Percentiles rank a stretch among this genome's conserved stretches.
These are phyloP conservation scores for Staurois parvus DNA, from an alignment of 2,797 vertebrate genomes.

Conservation along the genomic window DNA sequence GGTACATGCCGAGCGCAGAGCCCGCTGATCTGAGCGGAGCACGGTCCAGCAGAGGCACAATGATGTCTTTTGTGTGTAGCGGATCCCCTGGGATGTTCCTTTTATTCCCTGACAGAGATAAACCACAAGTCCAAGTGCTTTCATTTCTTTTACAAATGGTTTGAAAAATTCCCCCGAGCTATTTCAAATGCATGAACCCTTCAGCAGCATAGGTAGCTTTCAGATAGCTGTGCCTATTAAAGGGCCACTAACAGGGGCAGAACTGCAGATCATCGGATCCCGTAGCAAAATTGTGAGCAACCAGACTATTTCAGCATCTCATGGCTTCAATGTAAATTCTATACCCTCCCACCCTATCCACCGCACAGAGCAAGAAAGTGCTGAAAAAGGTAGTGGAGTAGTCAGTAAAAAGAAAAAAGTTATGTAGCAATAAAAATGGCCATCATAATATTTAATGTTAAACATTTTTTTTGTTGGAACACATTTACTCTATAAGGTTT, in stretches of 20 bases:
- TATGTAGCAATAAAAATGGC: no score
- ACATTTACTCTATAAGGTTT: no score
- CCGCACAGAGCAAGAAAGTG: no score
- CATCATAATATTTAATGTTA: no score
- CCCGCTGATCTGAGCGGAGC: not conserved
- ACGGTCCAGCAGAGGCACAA: not conserved
- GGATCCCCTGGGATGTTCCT: slow-evolving; percentile 6
- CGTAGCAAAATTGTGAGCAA: no score
- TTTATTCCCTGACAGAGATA: slow-evolving; percentile 26
- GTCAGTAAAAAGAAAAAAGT: no score
- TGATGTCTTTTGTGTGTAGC: slow-evolving; percentile 7
- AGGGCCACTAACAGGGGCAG: not conserved
- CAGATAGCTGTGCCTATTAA: not conserved
- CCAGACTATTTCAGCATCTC: no score
- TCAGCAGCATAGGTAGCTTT: not conserved
- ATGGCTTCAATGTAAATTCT: no score
- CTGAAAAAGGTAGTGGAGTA: no score
- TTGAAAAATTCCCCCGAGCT: not conserved
- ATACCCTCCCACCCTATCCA: no score
- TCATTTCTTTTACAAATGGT: slow-evolving; percentile 28
- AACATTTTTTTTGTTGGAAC: no score
- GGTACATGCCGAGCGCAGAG: not conserved
- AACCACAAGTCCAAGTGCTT: slow-evolving; percentile 2
- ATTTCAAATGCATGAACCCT: slow-evolving; percentile 7
- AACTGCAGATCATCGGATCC: no score